A percentile compares a stretch with the other conserved stretches of the same genome.
phyloP scores from a whole-genome alignment of 2,888 invertebrate species.

The Cerceris ruficornis region DNA sequence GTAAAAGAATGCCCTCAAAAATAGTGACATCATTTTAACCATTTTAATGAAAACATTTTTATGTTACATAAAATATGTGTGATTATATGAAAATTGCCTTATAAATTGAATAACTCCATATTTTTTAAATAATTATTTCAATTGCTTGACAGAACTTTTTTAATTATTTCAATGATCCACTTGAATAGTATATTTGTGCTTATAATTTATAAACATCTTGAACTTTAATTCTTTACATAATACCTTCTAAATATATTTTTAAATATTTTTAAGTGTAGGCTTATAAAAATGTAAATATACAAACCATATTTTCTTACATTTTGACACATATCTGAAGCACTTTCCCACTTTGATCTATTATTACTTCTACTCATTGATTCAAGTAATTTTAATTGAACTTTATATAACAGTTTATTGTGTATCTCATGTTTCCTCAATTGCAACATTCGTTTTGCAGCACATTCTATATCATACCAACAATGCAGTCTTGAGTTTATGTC shows the following conservation, averaged over 20 bases:
- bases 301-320: constrained; percentile 72
- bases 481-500: constrained; percentile 82
- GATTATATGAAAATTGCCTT: too few relatives aligned
- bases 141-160: too few relatives aligned
- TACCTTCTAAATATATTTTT: background rate
- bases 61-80: too few relatives aligned
- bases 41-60: too few relatives aligned
- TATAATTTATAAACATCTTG: background rate
- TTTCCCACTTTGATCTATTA: constrained; percentile 82
- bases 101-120: too few relatives aligned
- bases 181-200: background rate
- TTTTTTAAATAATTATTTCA: too few relatives aligned
- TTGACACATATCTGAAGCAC: constrained; percentile 76
- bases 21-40: too few relatives aligned
- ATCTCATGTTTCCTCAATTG: constrained; percentile 76
- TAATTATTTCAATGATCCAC: too few relatives aligned
- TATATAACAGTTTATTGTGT: constrained; percentile 69
- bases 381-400: constrained; percentile 76
- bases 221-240: background rate
- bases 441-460: constrained; percentile 78
- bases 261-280: background rate
- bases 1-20: too few relatives aligned
- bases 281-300: background rate
- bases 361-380: constrained; percentile 80
- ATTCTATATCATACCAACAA: constrained; percentile 83